Evolutionary conservation across 2,797 vertebrate genomes (phyloP).

Genomic region (Scarus forsteni): DNA sequence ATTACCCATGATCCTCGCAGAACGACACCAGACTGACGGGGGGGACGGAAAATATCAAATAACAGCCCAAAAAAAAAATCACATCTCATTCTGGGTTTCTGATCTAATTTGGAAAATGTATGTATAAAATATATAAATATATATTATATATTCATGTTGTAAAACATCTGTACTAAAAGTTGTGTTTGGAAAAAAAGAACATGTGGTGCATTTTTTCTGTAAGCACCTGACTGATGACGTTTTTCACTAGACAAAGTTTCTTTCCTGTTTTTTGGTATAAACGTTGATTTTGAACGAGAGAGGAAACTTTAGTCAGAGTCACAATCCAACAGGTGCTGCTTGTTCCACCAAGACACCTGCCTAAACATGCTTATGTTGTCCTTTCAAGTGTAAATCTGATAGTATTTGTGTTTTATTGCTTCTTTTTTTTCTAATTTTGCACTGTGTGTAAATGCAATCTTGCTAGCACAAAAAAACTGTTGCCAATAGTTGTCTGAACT

Average conservation of each 20-base stretch:
- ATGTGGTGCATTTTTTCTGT: constrained; percentile 51
- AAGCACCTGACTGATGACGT: constrained; percentile 60
- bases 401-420: constrained; percentile 86
- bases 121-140: constrained; percentile 79
- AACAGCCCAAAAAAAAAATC: constrained; percentile 56
- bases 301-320: constrained; percentile 60
- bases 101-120: constrained; percentile 81
- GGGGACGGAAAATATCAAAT: constrained; percentile 63
- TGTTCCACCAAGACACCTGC: constrained; percentile 73
- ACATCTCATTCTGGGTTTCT: constrained; percentile 69
- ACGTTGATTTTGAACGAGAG: constrained; percentile 67
- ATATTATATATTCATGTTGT: constrained; percentile 84
- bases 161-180: constrained; percentile 80
- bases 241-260: constrained; percentile 52
- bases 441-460: constrained; percentile 99
- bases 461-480: constrained; percentile 96
- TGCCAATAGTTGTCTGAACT: constrained; percentile 94
- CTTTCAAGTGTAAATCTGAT: constrained; percentile 92
- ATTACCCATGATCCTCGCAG: constrained; percentile 77
- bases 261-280: constrained; percentile 59
- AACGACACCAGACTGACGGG: constrained; percentile 66
- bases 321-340: constrained; percentile 79
- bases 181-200: constrained; percentile 67
- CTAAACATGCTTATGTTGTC: constrained; percentile 92
- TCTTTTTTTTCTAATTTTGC: constrained; percentile 89